Conservation (phyloP, 2,113 vertebrate genomes). For the Callorhinus ursinus region DNA sequence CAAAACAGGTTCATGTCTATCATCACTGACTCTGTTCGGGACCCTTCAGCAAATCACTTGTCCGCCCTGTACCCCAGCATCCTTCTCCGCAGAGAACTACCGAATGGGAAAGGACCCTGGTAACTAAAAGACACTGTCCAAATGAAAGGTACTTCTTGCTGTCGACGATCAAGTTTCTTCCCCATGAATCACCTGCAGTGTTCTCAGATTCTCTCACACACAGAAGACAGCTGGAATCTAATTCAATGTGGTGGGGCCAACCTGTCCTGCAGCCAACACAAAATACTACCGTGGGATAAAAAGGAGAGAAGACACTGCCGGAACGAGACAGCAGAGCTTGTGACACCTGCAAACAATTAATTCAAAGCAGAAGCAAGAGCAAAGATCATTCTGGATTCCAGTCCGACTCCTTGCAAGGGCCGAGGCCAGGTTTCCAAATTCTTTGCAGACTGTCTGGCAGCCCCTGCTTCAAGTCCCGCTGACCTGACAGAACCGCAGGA, state of each 20-base stretch:
- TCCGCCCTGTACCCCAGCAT: neutral
- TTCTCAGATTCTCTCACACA: neutral
- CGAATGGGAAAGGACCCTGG: neutral
- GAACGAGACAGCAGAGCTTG: neutral
- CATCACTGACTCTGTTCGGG: neutral
- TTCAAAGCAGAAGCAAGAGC: neutral
- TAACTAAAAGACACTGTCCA: neutral
- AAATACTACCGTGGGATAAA: neutral
- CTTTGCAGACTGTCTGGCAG: neutral
- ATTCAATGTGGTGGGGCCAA: neutral
- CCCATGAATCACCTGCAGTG: neutral
- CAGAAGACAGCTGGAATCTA: neutral
- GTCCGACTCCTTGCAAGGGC: neutral
- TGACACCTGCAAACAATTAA: neutral
- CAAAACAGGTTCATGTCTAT: neutral
- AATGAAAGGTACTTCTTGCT: neutral
- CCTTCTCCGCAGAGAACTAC: neutral
- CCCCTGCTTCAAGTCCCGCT: neutral
- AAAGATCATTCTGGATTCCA: neutral
- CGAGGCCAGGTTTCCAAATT: neutral
- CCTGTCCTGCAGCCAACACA: neutral
- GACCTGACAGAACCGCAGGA: neutral
- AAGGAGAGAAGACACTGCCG: neutral
- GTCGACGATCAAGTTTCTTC: neutral
- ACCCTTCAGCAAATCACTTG: conserved; percentile 7